These are phyloP conservation scores for Sebastes fasciatus DNA, from an alignment of 2,113 vertebrate species.

Conservation along the genomic window DNA sequence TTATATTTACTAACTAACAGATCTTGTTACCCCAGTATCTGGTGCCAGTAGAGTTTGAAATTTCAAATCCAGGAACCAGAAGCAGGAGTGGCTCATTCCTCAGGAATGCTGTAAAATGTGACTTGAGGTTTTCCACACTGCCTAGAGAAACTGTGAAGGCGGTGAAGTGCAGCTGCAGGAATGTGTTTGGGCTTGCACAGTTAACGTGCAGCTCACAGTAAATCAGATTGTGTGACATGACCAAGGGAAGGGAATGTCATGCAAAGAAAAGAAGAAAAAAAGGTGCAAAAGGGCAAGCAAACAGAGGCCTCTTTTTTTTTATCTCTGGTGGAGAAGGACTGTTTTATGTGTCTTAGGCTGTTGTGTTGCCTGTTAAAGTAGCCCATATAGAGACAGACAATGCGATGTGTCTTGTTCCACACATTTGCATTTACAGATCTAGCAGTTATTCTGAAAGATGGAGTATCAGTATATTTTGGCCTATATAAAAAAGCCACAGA, in stretches of 20 bases:
- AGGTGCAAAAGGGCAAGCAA: background rate
- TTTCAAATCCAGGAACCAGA: slow-evolving; percentile 37
- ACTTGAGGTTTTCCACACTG: slow-evolving; percentile 68
- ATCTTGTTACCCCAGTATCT: background rate
- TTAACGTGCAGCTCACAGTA: slow-evolving; percentile 33
- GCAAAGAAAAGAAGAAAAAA: slow-evolving; percentile 2
- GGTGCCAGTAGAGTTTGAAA: slow-evolving; percentile 48
- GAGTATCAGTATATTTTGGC: background rate
- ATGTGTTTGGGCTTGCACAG: slow-evolving; percentile 68
- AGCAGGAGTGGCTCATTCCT: slow-evolving; percentile 70
- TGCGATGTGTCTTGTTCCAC: background rate
- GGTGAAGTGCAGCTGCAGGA: slow-evolving; percentile 41
- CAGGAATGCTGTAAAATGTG: slow-evolving; percentile 70
- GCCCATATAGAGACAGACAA: background rate
- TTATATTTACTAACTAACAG: background rate
- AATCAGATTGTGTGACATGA: slow-evolving; percentile 53
- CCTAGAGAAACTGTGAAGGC: slow-evolving; percentile 20
- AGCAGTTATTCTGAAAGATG: background rate
- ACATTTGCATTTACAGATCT: background rate
- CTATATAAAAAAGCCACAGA: background rate
- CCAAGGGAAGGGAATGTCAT: slow-evolving; percentile 6
- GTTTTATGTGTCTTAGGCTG: background rate
- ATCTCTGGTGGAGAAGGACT: slow-evolving; percentile 1
- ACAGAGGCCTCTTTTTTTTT: slow-evolving; percentile 24
- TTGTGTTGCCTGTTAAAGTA: background rate